Base-by-base conservation (phyloP, 2,888 invertebrate genomes). In the Xestia xanthographa region DNA sequence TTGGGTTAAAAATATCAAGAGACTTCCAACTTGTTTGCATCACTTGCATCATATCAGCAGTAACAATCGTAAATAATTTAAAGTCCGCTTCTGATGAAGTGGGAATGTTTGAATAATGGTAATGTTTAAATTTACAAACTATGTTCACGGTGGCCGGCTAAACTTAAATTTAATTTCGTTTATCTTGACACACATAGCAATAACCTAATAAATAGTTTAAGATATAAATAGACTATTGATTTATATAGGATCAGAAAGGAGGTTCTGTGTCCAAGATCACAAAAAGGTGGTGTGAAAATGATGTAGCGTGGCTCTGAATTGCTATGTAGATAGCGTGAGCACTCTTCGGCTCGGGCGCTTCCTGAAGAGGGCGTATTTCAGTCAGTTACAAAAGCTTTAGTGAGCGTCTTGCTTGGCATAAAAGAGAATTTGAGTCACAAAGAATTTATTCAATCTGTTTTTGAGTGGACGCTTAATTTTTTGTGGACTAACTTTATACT, bases 401-500 rank as follows among this genome's bases (percentile, higher is more conserved):
- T 41, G n/a, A 63, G 17, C 41, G 41, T 70, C 69, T 69, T 62
- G 60, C 29, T 79, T 29, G 76, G 45, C 26, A 60, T 38, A 45
- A 34, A 29, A 68, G 58, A 70, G 29, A 80, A 83, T 78, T 69
- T 70, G 26, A 45, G 48, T 68, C n/a, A 62, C 50, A 74, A 72
- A 73, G 67, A 78, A 80, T 78, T 63, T 66, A 83, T 77, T 84
- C 77, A 88, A 86, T 87, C 86, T 82, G 68, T 85, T 85, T 87
- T 86, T 73, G 82, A 89, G 84, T 86, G 77, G 83, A 72, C 86
- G 79, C 80, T 86, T 85, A 86, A 79, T 86, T 86, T 85, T 79
- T 66, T 79, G 86, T 87, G 84, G 86, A 85, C 77, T 78, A 86
- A 90, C 85, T 90, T 90, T 88, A 90, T 92, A 91, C 89, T 89